Evolutionary conservation across 1,140 invertebrate species (phyloP), one percentile per base, ranked within the genome.

Genomic region (Araneus ventricosus): DNA sequence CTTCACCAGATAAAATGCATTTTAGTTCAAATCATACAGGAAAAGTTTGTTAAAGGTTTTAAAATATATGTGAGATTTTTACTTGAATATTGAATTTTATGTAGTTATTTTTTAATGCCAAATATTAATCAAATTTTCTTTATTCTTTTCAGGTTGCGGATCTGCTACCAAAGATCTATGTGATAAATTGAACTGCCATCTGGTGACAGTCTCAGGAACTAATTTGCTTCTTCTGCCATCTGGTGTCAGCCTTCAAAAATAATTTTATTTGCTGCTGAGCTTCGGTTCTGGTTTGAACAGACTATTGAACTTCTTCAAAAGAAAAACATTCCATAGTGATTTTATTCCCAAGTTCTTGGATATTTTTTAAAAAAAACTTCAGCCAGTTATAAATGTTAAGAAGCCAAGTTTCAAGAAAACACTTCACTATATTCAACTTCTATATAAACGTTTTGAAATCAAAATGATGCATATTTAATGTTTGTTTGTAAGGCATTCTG

Each of bases 141-240:
- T 30, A 24, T 70, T 75, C 67, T 27, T 75, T 75, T 30, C 34
- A 75, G 70, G 70, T 75, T 37, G 27, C 30, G 30, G 70, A 20
- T 75, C 70, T 75, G 70, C 70, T 75, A 75, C 70, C 70, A 75
- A 75, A 75, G 70, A 75, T 34, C 30, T 37, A 75, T 75, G 70
- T 75, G 70, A 75, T 75, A 75, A 75, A 34, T 20, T 75, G 70
- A 75, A 37, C 70, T 75, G 70, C 30, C 30, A 37, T 37, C 70
- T 37, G 30, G 70, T 75, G 70, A 75, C 30, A 37, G 30, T 37
- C 70, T 75, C 30, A 30, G 30, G 70, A 75, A 75, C 70, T 37
- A 75, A 75, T 75, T 75, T 75, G 70, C 70, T 75, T 75, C 30
- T 75, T 20, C 30, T 75, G 30, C 14, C 70, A 75, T 75, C 34